Base-by-base conservation (phyloP, 2,797 vertebrate species). In the Typhlichthys subterraneus region DNA sequence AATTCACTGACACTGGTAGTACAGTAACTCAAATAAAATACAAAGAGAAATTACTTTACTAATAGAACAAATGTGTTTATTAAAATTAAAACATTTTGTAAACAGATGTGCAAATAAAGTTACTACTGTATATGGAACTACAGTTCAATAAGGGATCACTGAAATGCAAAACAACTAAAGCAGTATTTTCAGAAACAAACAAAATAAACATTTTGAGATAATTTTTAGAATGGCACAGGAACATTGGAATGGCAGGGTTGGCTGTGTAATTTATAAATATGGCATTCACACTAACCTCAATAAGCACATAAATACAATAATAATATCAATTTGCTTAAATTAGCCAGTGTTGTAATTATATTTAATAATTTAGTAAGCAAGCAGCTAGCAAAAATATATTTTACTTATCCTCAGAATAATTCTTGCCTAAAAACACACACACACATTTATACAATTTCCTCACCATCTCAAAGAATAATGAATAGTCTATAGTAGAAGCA, bases 51-150 rank as follows among this genome's bases (percentile, higher is more conserved):
- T 15, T 1, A 2, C 1, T 11, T 19, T 10, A 14, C 2, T 51
- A 56, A 12, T 53, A 48, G 13, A 75, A 78, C 64, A 77, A 78
- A 80, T 75, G 68, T 65, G 17, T 82, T 78, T 86, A 84, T 80
- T 86, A 29, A 82, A 47, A 55, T 29, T 29, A 29, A 4, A 29
- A 29, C 23, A 29, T 42, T 52, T 48, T 59, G 23, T 67, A 48
- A 48, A 70, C 64, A 64, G 49, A 19, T 65, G 67, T 70, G 67
- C 72, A 15, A 72, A 57, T 2, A 0, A 6, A 33, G 42, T 65
- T 61, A 67, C 45, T 63, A 67, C 58, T 29, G 23, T 29, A 29
- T 29, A 29, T 29, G 10, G 70, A 76, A 76, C 63, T 63, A 54
- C 60, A 59, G 45, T 63, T 23, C 53, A 70, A 60, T 12, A 65